Percentiles rank a stretch among this genome's conserved stretches.
phyloP scores from a whole-genome alignment of 1,140 invertebrate genomes.

The Tigriopus japonicus region DNA sequence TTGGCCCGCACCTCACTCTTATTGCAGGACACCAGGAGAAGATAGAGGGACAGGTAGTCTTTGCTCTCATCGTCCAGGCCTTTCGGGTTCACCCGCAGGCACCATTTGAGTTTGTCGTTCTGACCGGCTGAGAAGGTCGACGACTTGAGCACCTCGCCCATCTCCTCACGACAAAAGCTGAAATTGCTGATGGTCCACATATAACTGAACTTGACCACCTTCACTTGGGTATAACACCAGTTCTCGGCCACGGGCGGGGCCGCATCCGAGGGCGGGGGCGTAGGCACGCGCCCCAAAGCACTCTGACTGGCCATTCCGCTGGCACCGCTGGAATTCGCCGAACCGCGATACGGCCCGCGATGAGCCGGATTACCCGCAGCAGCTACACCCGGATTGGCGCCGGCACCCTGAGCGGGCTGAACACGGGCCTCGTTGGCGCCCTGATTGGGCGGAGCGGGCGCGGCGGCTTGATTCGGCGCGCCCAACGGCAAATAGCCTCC shows the following conservation, averaged over 20 bases:
- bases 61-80: constrained; percentile 98
- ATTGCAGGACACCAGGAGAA: constrained; percentile 95
- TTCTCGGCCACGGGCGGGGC: constrained; percentile 84
- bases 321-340: constrained; percentile 27
- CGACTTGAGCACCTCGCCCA: constrained; percentile 98
- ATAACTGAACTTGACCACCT: constrained; percentile 99
- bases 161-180: constrained; percentile 97
- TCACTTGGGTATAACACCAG: constrained; percentile 96
- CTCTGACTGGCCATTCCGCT: constrained; percentile 27
- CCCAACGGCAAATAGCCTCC: not conserved
- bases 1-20: constrained; percentile 98
- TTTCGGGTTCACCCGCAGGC: constrained; percentile 96
- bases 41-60: constrained; percentile 95
- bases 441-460: too few species aligned
- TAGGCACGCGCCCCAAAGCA: constrained; percentile 74
- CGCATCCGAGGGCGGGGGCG: constrained; percentile 68
- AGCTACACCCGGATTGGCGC: not conserved
- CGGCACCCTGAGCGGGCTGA: not conserved
- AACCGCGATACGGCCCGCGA: constrained; percentile 14
- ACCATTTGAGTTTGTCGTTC: constrained; percentile 99
- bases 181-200: constrained; percentile 99
- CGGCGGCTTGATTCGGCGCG: not conserved
- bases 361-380: not conserved
- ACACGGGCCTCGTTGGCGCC: too few species aligned
- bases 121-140: constrained; percentile 96